Percentiles rank a stretch among this genome's conserved stretches.
Conservation (phyloP, 2,888 invertebrate species). For the Leistus spinibarbis region DNA sequence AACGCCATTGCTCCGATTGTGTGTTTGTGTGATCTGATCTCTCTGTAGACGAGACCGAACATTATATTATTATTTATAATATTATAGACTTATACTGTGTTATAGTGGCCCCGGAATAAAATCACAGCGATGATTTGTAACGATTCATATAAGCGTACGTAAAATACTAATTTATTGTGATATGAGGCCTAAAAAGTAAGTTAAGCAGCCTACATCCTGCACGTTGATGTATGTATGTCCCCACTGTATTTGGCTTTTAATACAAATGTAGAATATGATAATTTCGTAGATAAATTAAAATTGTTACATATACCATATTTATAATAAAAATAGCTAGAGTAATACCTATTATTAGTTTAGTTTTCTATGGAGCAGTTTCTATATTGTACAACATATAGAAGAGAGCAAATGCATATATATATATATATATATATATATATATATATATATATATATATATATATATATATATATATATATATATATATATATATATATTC, state of each 20-base stretch:
- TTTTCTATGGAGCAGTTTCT: too few species aligned
- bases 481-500: too few species aligned
- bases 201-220: conserved; percentile 46
- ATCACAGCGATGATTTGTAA: conserved; percentile 16
- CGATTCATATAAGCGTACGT: conserved; percentile 33
- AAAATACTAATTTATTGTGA: conserved; percentile 42
- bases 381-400: too few species aligned
- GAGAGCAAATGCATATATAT: too few species aligned
- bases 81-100: not conserved
- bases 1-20: conserved; percentile 35
- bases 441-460: not conserved
- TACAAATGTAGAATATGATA: too few species aligned
- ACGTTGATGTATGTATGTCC: conserved; percentile 9
- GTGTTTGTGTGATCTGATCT: conserved; percentile 24
- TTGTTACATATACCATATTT: too few species aligned
- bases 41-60: conserved; percentile 9
- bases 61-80: not conserved
- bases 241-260: not conserved
- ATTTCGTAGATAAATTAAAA: too few species aligned
- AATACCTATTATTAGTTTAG: too few species aligned
- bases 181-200: conserved; percentile 52
- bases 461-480: not conserved
- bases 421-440: too few species aligned
- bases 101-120: conserved; percentile 5
- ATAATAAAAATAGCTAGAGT: too few species aligned